These are phyloP conservation scores for Oophaga pumilio DNA, from an alignment of 2,113 vertebrate species.

Conservation along the genomic window DNA sequence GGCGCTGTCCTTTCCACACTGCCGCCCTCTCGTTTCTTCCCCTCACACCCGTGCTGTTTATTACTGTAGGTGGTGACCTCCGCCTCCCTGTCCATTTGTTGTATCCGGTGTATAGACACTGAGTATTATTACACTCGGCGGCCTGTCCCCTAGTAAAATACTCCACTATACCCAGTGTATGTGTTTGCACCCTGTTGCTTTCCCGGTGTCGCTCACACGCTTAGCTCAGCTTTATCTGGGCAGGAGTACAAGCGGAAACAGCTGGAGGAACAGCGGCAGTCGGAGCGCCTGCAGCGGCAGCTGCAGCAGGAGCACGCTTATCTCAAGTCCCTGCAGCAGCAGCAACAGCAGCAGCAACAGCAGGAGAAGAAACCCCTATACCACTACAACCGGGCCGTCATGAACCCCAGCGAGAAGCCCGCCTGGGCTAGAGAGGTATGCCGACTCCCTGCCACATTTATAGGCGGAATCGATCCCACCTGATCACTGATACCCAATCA, in stretches of 20 bases:
- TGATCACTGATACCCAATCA: not conserved
- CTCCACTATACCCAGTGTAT: conserved; percentile 11
- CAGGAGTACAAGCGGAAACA: conserved; percentile 94
- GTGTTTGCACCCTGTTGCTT: not conserved
- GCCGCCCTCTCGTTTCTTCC: conserved; percentile 30
- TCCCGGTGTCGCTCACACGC: not conserved
- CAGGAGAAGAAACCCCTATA: conserved; percentile 84
- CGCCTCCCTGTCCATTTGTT: conserved; percentile 15
- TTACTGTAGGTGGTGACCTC: conserved; percentile 4
- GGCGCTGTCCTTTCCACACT: conserved; percentile 11
- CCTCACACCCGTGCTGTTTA: conserved; percentile 8
- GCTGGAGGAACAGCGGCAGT: conserved; percentile 91
- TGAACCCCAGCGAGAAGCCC: conserved; percentile 84
- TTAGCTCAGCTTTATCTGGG: conserved; percentile 56
- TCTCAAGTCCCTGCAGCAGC: conserved; percentile 88
- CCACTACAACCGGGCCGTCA: conserved; percentile 81
- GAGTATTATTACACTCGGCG: not conserved
- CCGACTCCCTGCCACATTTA: not conserved
- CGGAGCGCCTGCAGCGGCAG: conserved; percentile 86
- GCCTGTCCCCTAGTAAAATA: not conserved
- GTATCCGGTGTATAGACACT: conserved; percentile 18
- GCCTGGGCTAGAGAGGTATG: conserved; percentile 88
- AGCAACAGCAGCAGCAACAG: conserved; percentile 64
- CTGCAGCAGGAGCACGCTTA: conserved; percentile 92
- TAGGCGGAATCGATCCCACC: no score